Conservation (phyloP, 2,113 vertebrate genomes). For the Pygoscelis adeliae region DNA sequence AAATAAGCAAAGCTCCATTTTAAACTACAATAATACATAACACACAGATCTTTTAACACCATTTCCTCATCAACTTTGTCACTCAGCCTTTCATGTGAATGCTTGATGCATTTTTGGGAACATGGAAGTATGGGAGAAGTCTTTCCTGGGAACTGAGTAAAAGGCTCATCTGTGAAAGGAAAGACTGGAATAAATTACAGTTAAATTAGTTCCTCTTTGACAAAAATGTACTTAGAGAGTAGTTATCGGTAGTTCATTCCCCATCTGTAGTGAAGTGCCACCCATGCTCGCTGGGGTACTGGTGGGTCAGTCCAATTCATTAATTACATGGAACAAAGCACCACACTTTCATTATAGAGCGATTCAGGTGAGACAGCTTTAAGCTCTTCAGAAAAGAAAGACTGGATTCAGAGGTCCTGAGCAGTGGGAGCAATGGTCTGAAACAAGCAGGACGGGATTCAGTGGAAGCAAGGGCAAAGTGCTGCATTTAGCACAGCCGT, state of each 20-base stretch:
- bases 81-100: not conserved
- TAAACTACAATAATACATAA: not conserved
- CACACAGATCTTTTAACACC: not conserved
- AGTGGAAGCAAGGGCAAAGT: not conserved
- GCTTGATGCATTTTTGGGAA: not conserved
- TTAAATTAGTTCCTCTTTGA: not conserved
- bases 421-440: not conserved
- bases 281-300: not conserved
- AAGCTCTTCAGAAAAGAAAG: not conserved
- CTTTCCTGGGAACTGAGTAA: not conserved
- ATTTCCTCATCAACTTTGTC: not conserved
- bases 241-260: not conserved
- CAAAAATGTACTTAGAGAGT: not conserved
- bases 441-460: not conserved
- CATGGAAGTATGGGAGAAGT: not conserved
- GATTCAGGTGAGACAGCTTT: not conserved
- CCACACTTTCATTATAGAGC: not conserved
- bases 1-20: not conserved
- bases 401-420: not conserved
- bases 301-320: not conserved
- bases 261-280: not conserved
- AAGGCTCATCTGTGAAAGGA: not conserved
- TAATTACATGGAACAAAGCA: not conserved
- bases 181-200: not conserved
- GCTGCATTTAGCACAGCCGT: not conserved